Base-by-base conservation (phyloP, 2,888 invertebrate genomes). In the Ariolimax columbianus region DNA sequence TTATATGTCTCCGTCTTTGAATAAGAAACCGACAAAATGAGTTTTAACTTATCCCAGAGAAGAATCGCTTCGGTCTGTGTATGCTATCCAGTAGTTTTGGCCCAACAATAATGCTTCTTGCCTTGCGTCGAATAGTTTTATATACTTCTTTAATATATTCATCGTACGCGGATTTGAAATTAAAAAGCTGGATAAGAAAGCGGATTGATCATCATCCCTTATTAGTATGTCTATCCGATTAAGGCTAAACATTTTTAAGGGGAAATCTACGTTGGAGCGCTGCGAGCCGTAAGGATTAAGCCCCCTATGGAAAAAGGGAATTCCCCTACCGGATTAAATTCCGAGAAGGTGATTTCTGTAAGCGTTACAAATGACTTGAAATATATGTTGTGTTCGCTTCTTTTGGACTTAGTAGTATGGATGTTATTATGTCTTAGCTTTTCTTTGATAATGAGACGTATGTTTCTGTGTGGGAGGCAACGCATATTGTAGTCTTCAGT, bases 151-250 rank as follows among this genome's bases (percentile, higher is more conserved):
- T 82, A 82, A 82, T 82, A 63, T 59, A 75, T 82, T 82, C 75
- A 73, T 63, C 38, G 77, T 77, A 66, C 68, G 40, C 43, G 77
- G 83, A 83, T 68, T 83, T 77, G 66, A 77, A 77, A 77, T 83
- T 59, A 70, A 83, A 83, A 83, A 43, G 40, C 73, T 26, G 66
- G 77, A 77, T 83, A 66, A 83, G 83, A 83, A 77, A 83, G 77
- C 77, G 68, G 83, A 83, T 83, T 83, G 68, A 30, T 40, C 77
- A 40, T 40, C 51, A 77, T 66, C 83, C 70, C 73, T 73, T 83
- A 77, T 78, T 78, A 78, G 77, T 83, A 83, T 77, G 83, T 77
- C 77, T 70, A 83, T 83, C 83, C 83, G 83, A 77, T 83, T 83
- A 83, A 14, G 55, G 17, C n/a, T n/a, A n/a, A n/a, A n/a, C n/a